phyloP scores from a whole-genome alignment of 2,797 vertebrate species.

The Pangasius djambal region DNA sequence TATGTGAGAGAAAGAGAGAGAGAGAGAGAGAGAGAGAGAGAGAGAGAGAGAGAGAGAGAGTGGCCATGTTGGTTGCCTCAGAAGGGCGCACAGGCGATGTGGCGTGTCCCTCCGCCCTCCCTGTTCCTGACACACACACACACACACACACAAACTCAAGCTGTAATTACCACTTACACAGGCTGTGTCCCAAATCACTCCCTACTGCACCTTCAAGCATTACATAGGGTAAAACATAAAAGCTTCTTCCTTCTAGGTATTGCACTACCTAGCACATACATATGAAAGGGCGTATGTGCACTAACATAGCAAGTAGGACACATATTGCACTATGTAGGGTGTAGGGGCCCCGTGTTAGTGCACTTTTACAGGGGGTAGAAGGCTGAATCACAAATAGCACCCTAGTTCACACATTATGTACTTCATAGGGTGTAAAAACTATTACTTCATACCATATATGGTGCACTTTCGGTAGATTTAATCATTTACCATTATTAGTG shows the following conservation, averaged over 20 bases:
- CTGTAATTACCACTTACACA: conserved; percentile 12
- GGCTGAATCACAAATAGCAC: neutral
- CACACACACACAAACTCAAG: neutral
- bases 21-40: neutral
- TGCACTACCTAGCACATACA: too few relatives aligned
- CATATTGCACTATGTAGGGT: neutral
- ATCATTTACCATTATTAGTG: neutral
- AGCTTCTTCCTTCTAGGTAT: neutral
- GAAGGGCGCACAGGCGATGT: conserved; percentile 10
- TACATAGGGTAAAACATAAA: neutral
- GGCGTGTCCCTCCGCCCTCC: neutral
- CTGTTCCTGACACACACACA: neutral
- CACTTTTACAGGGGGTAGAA: neutral
- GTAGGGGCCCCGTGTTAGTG: neutral
- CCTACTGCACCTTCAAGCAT: neutral
- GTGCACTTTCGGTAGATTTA: neutral
- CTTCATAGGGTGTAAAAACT: neutral
- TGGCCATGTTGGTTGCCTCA: conserved; percentile 17
- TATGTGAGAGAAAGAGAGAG: too few relatives aligned
- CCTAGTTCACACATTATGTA: neutral
- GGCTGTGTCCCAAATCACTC: conserved; percentile 14
- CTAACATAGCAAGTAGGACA: neutral
- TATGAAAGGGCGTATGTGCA: neutral
- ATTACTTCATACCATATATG: neutral
- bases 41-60: neutral